Base-by-base conservation (phyloP, 2,888 invertebrate genomes). In the Brachypterus glaber region DNA sequence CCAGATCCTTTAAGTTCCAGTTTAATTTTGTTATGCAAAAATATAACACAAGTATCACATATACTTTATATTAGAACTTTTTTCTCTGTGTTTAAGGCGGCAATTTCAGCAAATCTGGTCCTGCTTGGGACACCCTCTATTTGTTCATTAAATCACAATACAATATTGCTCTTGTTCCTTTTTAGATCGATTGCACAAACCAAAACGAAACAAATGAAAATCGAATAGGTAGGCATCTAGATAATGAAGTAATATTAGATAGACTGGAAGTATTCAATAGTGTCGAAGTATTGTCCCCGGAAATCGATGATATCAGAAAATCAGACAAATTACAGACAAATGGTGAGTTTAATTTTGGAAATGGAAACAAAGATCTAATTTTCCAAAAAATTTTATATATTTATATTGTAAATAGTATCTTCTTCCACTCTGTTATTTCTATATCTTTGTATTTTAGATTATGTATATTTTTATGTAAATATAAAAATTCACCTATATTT, bases 261-360 rank as follows among this genome's bases (percentile, higher is more conserved):
- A 64, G 76, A 17, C 57, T 85, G 37, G 82, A 84, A 58, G 82
- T 87, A 9, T 85, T 82, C 54, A 87, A 86, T 58, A 84, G 84
- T 42, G 76, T 86, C 43, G 82, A 84, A 62, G 85, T 87, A 3
- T 67, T 79, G 37, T 84, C 85, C 2, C 84, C 85, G 0, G 82
- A 81, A 56, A 81, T 85, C 46, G 82, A 82, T 54, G 74, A 75
- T 52, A 70, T 72, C n/a, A 44, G 47, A 30, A 41, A 47, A 18
- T 43, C 35, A 18, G 49, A 49, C 12, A 32, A 38, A 34, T 44
- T 48, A 33, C 35, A 45, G 33, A 37, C 43, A 25, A 49, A 49
- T 34, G 54, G 56, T 57, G 50, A 57, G 56, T 40, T 26, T 24
- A 5, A 4, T 47, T 38, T 36, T 14, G 21, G 11, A 29, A n/a